A percentile compares a stretch with the other conserved stretches of the same genome.
These are phyloP conservation scores for Apostichopus californicus DNA, from an alignment of 35 echinoderm and acorn worm species.

Conservation along the genomic window DNA sequence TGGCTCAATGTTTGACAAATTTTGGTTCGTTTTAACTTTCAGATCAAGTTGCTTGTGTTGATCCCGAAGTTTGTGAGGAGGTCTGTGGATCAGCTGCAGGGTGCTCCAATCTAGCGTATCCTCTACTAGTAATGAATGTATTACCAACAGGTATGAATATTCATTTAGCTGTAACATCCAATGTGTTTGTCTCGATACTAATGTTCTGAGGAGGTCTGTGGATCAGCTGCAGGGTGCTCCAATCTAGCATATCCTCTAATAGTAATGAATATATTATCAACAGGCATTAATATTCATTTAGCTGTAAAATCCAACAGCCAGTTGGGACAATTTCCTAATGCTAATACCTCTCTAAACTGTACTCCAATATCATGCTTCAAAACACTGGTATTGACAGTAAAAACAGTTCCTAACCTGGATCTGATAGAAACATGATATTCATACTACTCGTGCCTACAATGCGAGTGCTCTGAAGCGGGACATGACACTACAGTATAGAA, in stretches of 20 bases:
- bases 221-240: conserved; percentile 74
- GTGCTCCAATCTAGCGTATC: conserved; percentile 95
- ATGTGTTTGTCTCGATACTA: too few species aligned
- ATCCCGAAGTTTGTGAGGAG: conserved; percentile 69
- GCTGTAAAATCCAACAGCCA: too few species aligned
- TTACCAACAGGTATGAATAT: conserved; percentile 73
- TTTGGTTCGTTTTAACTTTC: background rate
- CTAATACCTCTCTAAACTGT: too few species aligned
- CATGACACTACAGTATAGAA: too few species aligned
- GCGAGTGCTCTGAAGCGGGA: too few species aligned
- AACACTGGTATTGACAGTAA: too few species aligned
- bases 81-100: conserved; percentile 74
- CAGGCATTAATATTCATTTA: conserved; percentile 45
- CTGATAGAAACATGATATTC: too few species aligned
- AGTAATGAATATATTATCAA: conserved; percentile 89
- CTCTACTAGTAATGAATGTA: conserved; percentile 86
- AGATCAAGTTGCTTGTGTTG: conserved; percentile 78
- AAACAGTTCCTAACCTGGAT: too few species aligned
- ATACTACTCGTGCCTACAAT: too few species aligned
- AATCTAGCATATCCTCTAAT: conserved; percentile 91
- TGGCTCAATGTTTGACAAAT: too few species aligned
- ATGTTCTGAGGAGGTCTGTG: conserved; percentile 60
- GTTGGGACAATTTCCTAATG: too few species aligned
- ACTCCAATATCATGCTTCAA: too few species aligned
- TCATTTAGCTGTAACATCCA: background rate